Conservation (phyloP, 2,888 invertebrate genomes). For the Himalopsyche japonica region DNA sequence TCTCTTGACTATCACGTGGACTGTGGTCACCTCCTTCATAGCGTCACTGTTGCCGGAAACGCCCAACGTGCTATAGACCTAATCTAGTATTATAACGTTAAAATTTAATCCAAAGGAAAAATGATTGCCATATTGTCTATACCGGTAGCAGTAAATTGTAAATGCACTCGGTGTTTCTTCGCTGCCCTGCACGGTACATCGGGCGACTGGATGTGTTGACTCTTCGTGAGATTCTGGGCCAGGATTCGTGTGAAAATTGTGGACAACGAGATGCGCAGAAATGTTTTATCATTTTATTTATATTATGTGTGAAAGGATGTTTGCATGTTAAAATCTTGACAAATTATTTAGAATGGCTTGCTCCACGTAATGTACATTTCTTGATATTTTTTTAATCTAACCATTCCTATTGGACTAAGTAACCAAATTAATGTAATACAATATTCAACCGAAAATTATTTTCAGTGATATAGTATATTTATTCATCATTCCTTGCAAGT, state of each 20-base stretch:
- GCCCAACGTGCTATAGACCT: constrained; percentile 55
- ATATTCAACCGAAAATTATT: no score
- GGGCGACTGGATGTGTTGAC: neutral
- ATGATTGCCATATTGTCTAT: neutral
- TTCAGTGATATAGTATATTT: no score
- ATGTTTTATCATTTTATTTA: neutral
- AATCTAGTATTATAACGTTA: neutral
- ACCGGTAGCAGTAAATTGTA: neutral
- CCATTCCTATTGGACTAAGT: no score
- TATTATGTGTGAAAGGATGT: neutral
- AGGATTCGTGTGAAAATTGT: neutral
- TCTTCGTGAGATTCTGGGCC: neutral
- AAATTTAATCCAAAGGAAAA: neutral
- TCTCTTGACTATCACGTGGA: constrained; percentile 78
- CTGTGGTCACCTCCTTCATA: constrained; percentile 91
- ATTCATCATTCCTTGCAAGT: no score
- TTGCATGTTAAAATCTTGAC: neutral
- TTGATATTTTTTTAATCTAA: no score
- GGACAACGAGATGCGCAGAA: neutral
- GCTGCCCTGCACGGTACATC: neutral
- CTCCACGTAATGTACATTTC: no score
- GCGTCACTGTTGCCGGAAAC: constrained; percentile 92
- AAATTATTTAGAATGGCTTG: no score
- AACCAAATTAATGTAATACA: no score
- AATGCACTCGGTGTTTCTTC: neutral